Conservation (phyloP, 37 sponge, comb jelly and placozoan species). For the Crambe crambe region DNA sequence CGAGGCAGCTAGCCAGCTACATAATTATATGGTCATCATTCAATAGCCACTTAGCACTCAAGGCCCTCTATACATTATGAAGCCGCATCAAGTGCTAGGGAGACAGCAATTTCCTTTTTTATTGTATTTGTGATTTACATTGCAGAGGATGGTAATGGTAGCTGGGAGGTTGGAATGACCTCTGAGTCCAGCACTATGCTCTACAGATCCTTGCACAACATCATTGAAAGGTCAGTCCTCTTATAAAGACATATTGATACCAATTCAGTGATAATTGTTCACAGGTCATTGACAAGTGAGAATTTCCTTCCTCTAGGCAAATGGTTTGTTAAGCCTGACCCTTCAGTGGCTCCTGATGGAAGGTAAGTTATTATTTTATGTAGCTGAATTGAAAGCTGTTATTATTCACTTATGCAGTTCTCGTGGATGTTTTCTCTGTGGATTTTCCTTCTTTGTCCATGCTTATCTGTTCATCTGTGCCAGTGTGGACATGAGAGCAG, state of each 20-base stretch:
- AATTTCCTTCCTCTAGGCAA: slow-evolving; percentile 74
- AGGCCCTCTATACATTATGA: no score
- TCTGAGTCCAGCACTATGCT: slow-evolving; percentile 68
- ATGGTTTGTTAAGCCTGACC: slow-evolving; percentile 77
- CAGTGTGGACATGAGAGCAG: slow-evolving; percentile 73
- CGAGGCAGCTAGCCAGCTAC: no score
- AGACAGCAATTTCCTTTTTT: no score
- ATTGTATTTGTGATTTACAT: no score
- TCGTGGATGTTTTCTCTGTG: slow-evolving; percentile 66
- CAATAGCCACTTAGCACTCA: no score
- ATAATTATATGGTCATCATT: no score
- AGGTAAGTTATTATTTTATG: slow-evolving; percentile 32
- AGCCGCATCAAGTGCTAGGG: no score
- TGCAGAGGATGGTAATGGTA: slow-evolving; percentile 62
- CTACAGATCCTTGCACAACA: slow-evolving; percentile 68
- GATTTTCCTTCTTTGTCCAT: slow-evolving; percentile 80
- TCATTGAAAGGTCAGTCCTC: slow-evolving; percentile 66
- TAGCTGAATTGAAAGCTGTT: neutral
- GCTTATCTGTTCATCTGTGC: slow-evolving; percentile 81
- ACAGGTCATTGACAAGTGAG: slow-evolving; percentile 66
- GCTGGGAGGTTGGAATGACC: slow-evolving; percentile 74
- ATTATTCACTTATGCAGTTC: slow-evolving; percentile 13
- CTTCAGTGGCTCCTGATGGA: slow-evolving; percentile 57
- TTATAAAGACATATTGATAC: neutral
- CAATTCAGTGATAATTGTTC: neutral